A percentile compares a stretch with the other conserved stretches of the same genome.
Conservation (phyloP, 1,140 invertebrate species). For the Listronotus oregonensis region DNA sequence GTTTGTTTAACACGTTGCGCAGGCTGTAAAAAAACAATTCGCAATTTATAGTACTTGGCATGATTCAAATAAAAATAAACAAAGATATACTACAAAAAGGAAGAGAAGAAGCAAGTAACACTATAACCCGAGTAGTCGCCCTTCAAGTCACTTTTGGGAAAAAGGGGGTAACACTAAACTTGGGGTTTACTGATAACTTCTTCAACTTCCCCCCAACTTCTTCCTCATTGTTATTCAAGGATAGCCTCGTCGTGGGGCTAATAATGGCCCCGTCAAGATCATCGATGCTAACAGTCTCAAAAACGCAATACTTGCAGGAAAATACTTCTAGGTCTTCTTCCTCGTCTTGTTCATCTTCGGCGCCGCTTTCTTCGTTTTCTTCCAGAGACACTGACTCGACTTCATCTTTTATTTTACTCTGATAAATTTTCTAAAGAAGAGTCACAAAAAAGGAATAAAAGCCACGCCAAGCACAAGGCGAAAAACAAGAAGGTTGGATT, state of each 20-base stretch:
- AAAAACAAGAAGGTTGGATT: too few species aligned
- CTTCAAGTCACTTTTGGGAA: too few species aligned
- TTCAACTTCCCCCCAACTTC: not conserved
- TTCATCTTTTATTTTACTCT: conserved; percentile 4
- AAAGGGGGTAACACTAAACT: too few species aligned
- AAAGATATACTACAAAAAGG: too few species aligned
- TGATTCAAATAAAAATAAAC: not conserved
- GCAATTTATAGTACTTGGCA: not conserved
- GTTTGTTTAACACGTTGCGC: not conserved
- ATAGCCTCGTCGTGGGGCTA: conserved; percentile 22
- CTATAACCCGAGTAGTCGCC: too few species aligned
- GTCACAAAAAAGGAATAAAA: too few species aligned
- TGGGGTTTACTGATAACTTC: too few species aligned
- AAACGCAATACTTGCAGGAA: conserved; percentile 34
- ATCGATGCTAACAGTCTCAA: conserved; percentile 29
- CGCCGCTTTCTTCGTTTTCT: conserved; percentile 7
- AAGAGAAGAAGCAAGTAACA: too few species aligned
- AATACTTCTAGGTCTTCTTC: conserved; percentile 12
- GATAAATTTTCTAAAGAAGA: conserved; percentile 2
- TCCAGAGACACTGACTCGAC: not conserved
- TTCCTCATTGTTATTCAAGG: conserved; percentile 8
- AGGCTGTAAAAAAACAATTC: not conserved
- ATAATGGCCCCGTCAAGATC: conserved; percentile 36
- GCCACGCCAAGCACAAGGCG: too few species aligned
- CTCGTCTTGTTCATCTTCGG: conserved; percentile 1